phyloP scores from a whole-genome alignment of 2,888 invertebrate genomes.

The Masnerella sp. region DNA sequence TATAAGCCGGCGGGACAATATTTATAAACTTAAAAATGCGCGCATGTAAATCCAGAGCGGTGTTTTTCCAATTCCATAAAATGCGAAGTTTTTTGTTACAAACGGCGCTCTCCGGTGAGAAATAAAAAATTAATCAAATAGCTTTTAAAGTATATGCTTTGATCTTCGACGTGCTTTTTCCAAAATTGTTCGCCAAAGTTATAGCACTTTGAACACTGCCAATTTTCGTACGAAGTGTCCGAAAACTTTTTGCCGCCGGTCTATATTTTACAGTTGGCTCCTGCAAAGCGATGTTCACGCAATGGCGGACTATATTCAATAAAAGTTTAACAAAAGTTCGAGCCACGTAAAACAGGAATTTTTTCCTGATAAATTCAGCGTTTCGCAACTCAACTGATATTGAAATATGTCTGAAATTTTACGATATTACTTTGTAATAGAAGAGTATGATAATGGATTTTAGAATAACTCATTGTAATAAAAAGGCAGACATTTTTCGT shows the following conservation, averaged over 20 bases:
- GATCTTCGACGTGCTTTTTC: conserved; percentile 39
- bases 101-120: conserved; percentile 11
- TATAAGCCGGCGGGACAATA: neutral
- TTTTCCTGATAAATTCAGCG: conserved; percentile 8
- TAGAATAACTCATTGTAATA: no score
- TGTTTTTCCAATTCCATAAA: conserved; percentile 6
- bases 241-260: conserved; percentile 22
- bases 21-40: conserved; percentile 8
- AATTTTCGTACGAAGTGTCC: conserved; percentile 35
- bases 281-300: conserved; percentile 34
- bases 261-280: conserved; percentile 27
- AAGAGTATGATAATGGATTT: no score
- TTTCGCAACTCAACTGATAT: conserved; percentile 2
- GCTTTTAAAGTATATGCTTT: conserved; percentile 32
- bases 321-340: conserved; percentile 34
- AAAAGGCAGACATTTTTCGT: no score
- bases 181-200: conserved; percentile 36
- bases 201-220: conserved; percentile 27
- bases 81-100: conserved; percentile 7
- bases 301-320: conserved; percentile 32
- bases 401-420: neutral
- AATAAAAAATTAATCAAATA: conserved; percentile 46
- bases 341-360: conserved; percentile 19
- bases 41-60: neutral
- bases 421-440: no score